Percentiles rank a stretch among this genome's conserved stretches.
Conservation (phyloP, 2,797 vertebrate species). For the Syngnathus rostellatus region DNA sequence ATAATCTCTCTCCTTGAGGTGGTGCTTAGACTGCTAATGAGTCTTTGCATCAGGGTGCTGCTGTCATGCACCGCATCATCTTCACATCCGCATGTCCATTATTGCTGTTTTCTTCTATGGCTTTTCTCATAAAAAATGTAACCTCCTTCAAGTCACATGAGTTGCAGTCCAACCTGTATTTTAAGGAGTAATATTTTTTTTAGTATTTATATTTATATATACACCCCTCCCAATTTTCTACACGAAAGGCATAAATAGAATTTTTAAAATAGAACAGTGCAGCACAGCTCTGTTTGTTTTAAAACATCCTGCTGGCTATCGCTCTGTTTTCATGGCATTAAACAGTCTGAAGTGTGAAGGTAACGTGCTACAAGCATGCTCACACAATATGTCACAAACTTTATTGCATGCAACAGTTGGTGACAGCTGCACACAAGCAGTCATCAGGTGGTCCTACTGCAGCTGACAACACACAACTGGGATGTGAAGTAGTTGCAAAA, state of each 20-base stretch:
- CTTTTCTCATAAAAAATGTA: slow-evolving; percentile 41
- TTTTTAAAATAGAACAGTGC: not conserved
- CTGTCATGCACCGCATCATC: slow-evolving; percentile 22
- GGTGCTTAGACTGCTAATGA: slow-evolving; percentile 61
- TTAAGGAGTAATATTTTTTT: not conserved
- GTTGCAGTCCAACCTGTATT: not conserved
- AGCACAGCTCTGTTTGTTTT: not conserved
- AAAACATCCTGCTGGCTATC: not conserved
- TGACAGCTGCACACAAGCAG: slow-evolving; percentile 51
- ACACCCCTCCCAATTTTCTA: too few species aligned
- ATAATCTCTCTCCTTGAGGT: slow-evolving; percentile 66
- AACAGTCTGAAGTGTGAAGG: not conserved
- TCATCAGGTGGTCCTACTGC: slow-evolving; percentile 39
- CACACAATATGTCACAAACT: slow-evolving; percentile 11
- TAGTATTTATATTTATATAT: not conserved
- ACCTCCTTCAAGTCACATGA: slow-evolving; percentile 9
- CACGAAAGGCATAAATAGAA: not conserved
- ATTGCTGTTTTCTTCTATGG: slow-evolving; percentile 31
- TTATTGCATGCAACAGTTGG: slow-evolving; percentile 47
- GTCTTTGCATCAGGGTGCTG: slow-evolving; percentile 17
- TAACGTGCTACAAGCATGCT: not conserved
- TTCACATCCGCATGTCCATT: not conserved
- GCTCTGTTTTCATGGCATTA: not conserved
- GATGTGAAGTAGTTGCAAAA: not conserved
- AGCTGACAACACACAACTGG: slow-evolving; percentile 27